These are phyloP conservation scores for Samia ricini DNA, from an alignment of 1,140 invertebrate species.

Conservation along the genomic window DNA sequence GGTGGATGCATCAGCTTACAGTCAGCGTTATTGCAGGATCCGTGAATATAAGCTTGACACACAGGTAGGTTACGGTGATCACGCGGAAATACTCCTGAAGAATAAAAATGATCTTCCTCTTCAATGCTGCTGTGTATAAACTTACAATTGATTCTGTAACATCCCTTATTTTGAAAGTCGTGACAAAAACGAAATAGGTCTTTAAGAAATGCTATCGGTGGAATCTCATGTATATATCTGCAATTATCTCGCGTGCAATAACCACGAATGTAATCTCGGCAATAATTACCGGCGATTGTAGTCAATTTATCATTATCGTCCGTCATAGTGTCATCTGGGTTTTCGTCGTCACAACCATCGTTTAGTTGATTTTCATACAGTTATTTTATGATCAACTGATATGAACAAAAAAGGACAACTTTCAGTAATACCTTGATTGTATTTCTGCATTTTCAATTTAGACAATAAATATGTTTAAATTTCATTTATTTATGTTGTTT, in stretches of 20 bases:
- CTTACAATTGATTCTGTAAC: constrained; percentile 63
- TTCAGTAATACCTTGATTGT: not conserved
- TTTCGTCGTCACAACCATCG: constrained; percentile 34
- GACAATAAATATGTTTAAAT: not conserved
- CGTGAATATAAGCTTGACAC: constrained; percentile 52
- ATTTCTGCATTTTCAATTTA: not conserved
- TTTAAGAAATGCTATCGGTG: constrained; percentile 52
- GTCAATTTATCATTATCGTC: constrained; percentile 43
- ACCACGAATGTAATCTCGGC: constrained; percentile 63
- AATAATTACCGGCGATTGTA: constrained; percentile 43
- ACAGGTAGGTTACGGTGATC: constrained; percentile 37
- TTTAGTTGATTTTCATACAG: constrained; percentile 13
- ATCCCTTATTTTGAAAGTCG: constrained; percentile 71
- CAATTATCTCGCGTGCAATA: constrained; percentile 61
- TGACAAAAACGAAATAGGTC: constrained; percentile 69
- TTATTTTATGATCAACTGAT: not conserved
- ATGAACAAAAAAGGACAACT: not conserved
- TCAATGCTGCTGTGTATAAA: constrained; percentile 59
- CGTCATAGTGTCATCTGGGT: constrained; percentile 35
- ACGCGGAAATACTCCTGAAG: constrained; percentile 52
- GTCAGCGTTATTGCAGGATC: constrained; percentile 52
- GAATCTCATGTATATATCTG: constrained; percentile 59
- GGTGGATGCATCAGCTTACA: constrained; percentile 51
- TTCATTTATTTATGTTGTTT: not conserved
- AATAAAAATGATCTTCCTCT: constrained; percentile 62